A percentile compares a stretch with the other conserved stretches of the same genome.
Conservation (phyloP, 2,113 vertebrate genomes). For the Procavia capensis region DNA sequence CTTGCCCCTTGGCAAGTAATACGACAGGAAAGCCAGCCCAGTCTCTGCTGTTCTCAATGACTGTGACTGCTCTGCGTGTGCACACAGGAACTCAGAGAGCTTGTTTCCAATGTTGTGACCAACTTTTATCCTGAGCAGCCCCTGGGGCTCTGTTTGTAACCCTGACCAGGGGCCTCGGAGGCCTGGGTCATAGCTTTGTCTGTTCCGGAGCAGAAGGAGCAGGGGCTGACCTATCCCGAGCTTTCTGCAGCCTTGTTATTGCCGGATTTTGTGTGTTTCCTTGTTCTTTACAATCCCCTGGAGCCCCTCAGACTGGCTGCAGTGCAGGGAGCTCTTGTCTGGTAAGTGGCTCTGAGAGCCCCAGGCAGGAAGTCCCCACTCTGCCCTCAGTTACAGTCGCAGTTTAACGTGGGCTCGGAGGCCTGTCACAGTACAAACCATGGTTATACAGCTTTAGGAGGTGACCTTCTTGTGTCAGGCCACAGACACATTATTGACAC, state of each 20-base stretch:
- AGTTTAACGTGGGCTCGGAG: background rate
- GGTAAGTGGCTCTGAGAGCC: constrained; percentile 26
- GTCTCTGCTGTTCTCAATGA: constrained; percentile 10
- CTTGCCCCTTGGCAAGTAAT: background rate
- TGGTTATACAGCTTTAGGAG: too few species aligned
- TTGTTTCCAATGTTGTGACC: constrained; percentile 51
- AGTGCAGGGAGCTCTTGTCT: background rate
- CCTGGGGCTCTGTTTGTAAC: constrained; percentile 73
- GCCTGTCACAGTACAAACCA: background rate
- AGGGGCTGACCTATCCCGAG: constrained; percentile 33
- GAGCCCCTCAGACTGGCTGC: background rate
- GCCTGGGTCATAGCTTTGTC: constrained; percentile 63
- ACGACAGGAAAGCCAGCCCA: background rate
- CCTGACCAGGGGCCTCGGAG: constrained; percentile 66
- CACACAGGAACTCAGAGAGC: background rate
- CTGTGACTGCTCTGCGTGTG: background rate
- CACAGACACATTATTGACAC: background rate
- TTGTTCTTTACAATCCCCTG: constrained; percentile 33
- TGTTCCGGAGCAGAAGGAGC: constrained; percentile 38
- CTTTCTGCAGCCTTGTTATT: constrained; percentile 71
- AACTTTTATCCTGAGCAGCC: constrained; percentile 73
- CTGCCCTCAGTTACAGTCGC: background rate
- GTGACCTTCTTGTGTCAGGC: background rate
- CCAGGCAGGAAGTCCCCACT: background rate
- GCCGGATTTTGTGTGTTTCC: constrained; percentile 61